A percentile compares a stretch with the other conserved stretches of the same genome.
These are phyloP conservation scores for Pelmatolapia mariae DNA, from an alignment of 2,113 vertebrate species.

Conservation along the genomic window DNA sequence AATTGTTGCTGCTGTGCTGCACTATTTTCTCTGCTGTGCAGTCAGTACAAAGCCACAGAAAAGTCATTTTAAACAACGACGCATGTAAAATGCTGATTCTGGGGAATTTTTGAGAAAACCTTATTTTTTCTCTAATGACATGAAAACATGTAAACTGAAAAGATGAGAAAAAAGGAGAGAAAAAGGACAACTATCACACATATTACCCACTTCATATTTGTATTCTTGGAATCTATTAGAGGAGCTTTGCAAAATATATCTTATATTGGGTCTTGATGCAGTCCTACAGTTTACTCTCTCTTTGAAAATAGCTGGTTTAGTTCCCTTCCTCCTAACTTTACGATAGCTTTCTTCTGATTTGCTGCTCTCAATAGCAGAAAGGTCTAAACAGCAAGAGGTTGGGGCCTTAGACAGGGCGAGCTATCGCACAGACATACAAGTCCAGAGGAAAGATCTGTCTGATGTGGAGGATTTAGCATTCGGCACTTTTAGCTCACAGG, in stretches of 20 bases:
- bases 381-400: neutral
- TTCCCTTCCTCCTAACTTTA: neutral
- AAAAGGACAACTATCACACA: neutral
- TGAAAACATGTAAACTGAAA: neutral
- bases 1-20: conserved; percentile 15
- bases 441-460: neutral
- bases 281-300: neutral
- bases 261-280: neutral
- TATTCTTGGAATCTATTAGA: neutral
- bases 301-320: neutral
- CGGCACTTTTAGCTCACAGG: neutral
- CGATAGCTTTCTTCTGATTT: neutral
- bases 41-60: neutral
- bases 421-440: neutral
- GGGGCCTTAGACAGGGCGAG: neutral
- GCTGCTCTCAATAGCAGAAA: neutral
- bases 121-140: neutral
- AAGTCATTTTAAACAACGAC: neutral
- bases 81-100: neutral
- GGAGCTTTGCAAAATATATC: neutral
- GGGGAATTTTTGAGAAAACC: neutral
- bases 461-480: neutral
- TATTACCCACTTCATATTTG: neutral
- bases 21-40: conserved; percentile 3
- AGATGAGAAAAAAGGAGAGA: neutral